Conservation (phyloP, 2,888 invertebrate species). For the Ochlodes sylvanus region DNA sequence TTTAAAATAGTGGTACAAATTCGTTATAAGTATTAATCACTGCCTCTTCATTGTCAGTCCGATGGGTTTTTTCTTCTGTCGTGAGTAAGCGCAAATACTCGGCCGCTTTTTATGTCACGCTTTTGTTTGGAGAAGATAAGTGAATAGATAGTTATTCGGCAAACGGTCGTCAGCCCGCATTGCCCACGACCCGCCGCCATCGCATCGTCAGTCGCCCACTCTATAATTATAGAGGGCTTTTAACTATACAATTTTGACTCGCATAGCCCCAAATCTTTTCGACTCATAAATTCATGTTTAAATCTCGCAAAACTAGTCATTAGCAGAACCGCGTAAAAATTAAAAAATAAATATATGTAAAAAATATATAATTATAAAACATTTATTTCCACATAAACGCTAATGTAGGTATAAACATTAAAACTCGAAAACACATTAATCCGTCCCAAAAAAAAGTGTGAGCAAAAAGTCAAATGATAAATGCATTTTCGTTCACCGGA, state of each 20-base stretch:
- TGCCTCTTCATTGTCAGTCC: constrained; percentile 70
- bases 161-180: constrained; percentile 72
- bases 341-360: constrained; percentile 13
- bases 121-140: constrained; percentile 80
- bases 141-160: constrained; percentile 68
- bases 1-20: constrained; percentile 13
- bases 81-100: constrained; percentile 74
- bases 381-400: constrained; percentile 21
- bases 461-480: constrained; percentile 33
- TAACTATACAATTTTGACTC: constrained; percentile 50
- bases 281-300: constrained; percentile 22
- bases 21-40: constrained; percentile 68
- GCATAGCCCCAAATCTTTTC: constrained; percentile 17
- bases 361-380: constrained; percentile 6
- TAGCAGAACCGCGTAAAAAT: constrained; percentile 25
- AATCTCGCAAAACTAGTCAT: constrained; percentile 20
- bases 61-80: constrained; percentile 54
- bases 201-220: constrained; percentile 44
- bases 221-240: constrained; percentile 71
- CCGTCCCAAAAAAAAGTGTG: constrained; percentile 15
- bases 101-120: constrained; percentile 57
- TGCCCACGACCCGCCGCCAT: not conserved
- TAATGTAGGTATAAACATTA: constrained; percentile 5
- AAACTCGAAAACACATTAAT: constrained; percentile 19
- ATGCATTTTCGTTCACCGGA: constrained; percentile 19